These are phyloP conservation scores for Dolichopus griseipennis DNA, from an alignment of 2,888 invertebrate genomes.

Conservation along the genomic window DNA sequence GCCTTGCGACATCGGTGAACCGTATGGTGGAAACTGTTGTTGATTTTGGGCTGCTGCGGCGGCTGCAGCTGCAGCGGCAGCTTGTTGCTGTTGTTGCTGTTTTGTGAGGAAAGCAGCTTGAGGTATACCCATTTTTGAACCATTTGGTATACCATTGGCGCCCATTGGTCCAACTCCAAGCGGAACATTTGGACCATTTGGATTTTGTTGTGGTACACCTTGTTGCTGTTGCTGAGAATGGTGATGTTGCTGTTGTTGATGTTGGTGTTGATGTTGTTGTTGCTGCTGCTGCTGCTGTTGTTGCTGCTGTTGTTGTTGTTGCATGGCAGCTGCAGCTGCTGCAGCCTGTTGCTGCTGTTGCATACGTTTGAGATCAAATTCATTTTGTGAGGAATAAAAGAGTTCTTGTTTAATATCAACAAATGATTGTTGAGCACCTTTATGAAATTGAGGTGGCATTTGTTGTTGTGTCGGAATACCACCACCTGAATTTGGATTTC, in stretches of 20 bases:
- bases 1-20: constrained; percentile 54
- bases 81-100: constrained; percentile 30
- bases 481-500: constrained; percentile 31
- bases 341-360: constrained; percentile 32
- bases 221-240: constrained; percentile 31
- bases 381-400: constrained; percentile 43
- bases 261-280: constrained; percentile 26
- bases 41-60: constrained; percentile 23
- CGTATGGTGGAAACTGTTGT: constrained; percentile 60
- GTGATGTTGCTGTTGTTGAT: constrained; percentile 27
- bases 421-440: constrained; percentile 42
- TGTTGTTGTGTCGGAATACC: constrained; percentile 32
- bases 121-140: constrained; percentile 36
- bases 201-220: constrained; percentile 36
- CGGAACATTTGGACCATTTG: constrained; percentile 14
- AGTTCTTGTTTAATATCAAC: constrained; percentile 52
- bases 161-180: constrained; percentile 15
- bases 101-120: constrained; percentile 25
- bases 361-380: constrained; percentile 43
- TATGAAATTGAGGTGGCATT: constrained; percentile 41
- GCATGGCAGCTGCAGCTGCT: constrained; percentile 31
- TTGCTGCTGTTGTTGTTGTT: constrained; percentile 29
- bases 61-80: constrained; percentile 18
- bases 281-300: constrained; percentile 31
- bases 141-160: constrained; percentile 27